Evolutionary conservation across 2,888 invertebrate genomes (phyloP).

Genomic region (Asteroscopus sphinx): DNA sequence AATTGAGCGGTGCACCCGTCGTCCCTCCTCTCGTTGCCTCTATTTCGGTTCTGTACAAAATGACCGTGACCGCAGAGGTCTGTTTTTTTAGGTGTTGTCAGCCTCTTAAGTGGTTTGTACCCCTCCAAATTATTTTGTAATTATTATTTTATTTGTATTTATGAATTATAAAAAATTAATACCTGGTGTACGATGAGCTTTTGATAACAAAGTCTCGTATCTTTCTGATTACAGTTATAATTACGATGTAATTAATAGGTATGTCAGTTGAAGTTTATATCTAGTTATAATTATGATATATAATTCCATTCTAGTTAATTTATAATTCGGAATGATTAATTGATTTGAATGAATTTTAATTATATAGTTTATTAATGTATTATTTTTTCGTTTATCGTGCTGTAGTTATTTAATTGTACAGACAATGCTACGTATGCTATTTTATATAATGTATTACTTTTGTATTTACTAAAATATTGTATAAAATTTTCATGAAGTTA

Average conservation of each 20-base stretch:
- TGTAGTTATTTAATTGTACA: conserved; percentile 18
- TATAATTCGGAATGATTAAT: conserved; percentile 11
- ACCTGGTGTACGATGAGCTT: background rate
- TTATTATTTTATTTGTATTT: background rate
- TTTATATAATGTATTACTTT: conserved; percentile 16
- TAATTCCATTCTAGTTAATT: conserved; percentile 11
- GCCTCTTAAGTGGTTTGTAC: conserved; percentile 8
- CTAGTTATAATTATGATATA: background rate
- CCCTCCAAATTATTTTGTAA: conserved; percentile 41
- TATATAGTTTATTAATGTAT: conserved; percentile 2
- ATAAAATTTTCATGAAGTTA: conserved; percentile 5
- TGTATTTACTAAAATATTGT: too few relatives aligned
- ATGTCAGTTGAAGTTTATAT: background rate
- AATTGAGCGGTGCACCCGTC: too few relatives aligned
- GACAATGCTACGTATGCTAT: conserved; percentile 19
- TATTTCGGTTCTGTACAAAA: too few relatives aligned
- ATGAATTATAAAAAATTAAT: background rate
- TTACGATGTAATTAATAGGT: background rate
- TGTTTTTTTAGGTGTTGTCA: too few relatives aligned
- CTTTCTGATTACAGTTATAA: conserved; percentile 7
- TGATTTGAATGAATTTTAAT: conserved; percentile 38
- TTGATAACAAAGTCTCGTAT: background rate
- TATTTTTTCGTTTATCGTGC: conserved; percentile 9
- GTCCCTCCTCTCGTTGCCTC: too few relatives aligned
- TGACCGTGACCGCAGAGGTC: too few relatives aligned